These are phyloP conservation scores for Eupithecia inturbata DNA, from an alignment of 2,888 invertebrate genomes.

Conservation along the genomic window DNA sequence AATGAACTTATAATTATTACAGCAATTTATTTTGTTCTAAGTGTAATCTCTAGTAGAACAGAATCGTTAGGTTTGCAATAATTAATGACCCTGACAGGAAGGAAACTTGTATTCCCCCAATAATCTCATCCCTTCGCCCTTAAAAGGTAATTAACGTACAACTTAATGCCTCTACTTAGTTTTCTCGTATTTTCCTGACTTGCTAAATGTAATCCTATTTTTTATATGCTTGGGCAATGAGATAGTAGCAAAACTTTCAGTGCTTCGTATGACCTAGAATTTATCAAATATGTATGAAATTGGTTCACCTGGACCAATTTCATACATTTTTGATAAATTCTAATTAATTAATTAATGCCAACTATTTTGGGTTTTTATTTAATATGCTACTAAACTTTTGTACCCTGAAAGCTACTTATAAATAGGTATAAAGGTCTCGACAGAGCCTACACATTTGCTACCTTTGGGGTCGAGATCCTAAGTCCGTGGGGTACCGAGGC, in stretches of 20 bases:
- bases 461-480: too few relatives aligned
- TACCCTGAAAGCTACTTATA: neutral
- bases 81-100: conserved; percentile 45
- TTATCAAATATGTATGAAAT: conserved; percentile 44
- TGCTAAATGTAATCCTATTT: conserved; percentile 31
- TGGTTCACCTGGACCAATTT: too few relatives aligned
- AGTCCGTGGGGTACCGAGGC: too few relatives aligned
- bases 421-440: too few relatives aligned
- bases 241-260: conserved; percentile 35
- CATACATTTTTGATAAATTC: too few relatives aligned
- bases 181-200: conserved; percentile 43
- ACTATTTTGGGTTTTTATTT: conserved; percentile 36
- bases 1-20: neutral
- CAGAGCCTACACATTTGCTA: too few relatives aligned
- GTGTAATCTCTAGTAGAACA: conserved; percentile 13
- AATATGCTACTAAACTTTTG: conserved; percentile 23
- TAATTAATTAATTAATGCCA: too few relatives aligned
- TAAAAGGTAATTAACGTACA: conserved; percentile 51
- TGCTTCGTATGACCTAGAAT: conserved; percentile 31
- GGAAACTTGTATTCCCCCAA: conserved; percentile 46
- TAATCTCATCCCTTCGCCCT: conserved; percentile 55
- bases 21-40: conserved; percentile 5
- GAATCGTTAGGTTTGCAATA: conserved; percentile 38
- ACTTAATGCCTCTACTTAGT: conserved; percentile 44
- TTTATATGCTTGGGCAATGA: conserved; percentile 32